A percentile compares a stretch with the other conserved stretches of the same genome.
These are phyloP conservation scores for Drosophila guanche DNA, from an alignment of 1,140 invertebrate genomes.

Conservation along the genomic window DNA sequence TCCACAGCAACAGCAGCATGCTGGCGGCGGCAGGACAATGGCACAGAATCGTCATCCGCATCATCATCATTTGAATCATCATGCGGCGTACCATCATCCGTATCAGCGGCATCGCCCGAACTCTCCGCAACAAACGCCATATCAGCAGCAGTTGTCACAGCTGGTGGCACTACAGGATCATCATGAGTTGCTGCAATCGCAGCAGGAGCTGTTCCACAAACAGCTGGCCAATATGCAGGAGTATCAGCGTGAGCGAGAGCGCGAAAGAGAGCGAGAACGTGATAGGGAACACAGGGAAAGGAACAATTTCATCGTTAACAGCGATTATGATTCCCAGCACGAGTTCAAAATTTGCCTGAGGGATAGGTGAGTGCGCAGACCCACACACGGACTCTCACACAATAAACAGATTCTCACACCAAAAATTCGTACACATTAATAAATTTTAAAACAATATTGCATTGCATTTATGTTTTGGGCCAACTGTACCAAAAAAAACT, in stretches of 20 bases:
- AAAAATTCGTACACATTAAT: slow-evolving; percentile 2
- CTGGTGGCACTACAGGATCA: slow-evolving; percentile 70
- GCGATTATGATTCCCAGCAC: slow-evolving; percentile 72
- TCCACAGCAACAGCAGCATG: slow-evolving; percentile 11
- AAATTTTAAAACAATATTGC: too few species aligned
- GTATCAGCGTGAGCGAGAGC: slow-evolving; percentile 55
- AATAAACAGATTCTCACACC: slow-evolving; percentile 5
- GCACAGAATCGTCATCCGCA: slow-evolving; percentile 47
- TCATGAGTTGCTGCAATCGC: slow-evolving; percentile 64
- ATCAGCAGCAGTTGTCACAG: slow-evolving; percentile 66
- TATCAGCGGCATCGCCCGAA: slow-evolving; percentile 64
- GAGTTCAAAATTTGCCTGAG: slow-evolving; percentile 80
- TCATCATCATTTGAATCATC: slow-evolving; percentile 28
- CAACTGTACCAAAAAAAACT: too few species aligned
- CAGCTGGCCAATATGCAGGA: slow-evolving; percentile 68
- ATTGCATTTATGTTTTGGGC: background rate
- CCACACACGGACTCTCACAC: background rate
- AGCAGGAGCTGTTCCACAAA: slow-evolving; percentile 70
- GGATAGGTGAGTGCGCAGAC: slow-evolving; percentile 77
- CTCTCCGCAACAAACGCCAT: slow-evolving; percentile 56
- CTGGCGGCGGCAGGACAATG: slow-evolving; percentile 18
- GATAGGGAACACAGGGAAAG: slow-evolving; percentile 34
- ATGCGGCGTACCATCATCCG: slow-evolving; percentile 56
- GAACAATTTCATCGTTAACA: slow-evolving; percentile 61
- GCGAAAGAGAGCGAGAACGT: slow-evolving; percentile 40